These are phyloP conservation scores for Tortricodes alternella DNA, from an alignment of 2,888 invertebrate species.

Conservation along the genomic window DNA sequence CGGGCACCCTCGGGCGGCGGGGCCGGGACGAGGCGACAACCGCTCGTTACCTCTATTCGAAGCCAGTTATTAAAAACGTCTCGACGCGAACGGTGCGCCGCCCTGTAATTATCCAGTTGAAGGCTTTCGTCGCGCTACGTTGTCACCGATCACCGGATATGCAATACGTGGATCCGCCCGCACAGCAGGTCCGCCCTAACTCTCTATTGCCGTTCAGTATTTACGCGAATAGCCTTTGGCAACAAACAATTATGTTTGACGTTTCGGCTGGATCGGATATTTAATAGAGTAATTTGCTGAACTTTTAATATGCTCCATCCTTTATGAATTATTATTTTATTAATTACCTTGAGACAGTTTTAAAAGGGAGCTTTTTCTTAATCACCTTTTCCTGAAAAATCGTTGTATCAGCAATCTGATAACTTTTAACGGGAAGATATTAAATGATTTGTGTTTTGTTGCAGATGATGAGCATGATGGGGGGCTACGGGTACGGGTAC, in stretches of 20 bases:
- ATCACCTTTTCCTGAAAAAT: not conserved
- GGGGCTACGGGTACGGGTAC: slow-evolving; percentile 69
- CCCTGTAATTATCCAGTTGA: slow-evolving; percentile 82
- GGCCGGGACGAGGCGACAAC: slow-evolving; percentile 79
- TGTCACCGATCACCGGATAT: slow-evolving; percentile 78
- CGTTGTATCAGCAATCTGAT: no score
- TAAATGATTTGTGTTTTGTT: slow-evolving; percentile 44
- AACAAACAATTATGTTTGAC: slow-evolving; percentile 18
- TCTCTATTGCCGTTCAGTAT: slow-evolving; percentile 51
- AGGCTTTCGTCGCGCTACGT: slow-evolving; percentile 68
- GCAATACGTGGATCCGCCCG: slow-evolving; percentile 80
- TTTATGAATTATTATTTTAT: slow-evolving; percentile 21
- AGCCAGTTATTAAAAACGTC: slow-evolving; percentile 84
- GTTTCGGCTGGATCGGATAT: slow-evolving; percentile 20
- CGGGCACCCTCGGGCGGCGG: slow-evolving; percentile 58
- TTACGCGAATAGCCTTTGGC: slow-evolving; percentile 27
- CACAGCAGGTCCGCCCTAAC: slow-evolving; percentile 74
- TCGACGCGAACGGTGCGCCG: slow-evolving; percentile 82
- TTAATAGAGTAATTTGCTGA: slow-evolving; percentile 24
- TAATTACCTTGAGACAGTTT: not conserved
- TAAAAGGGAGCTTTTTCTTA: not conserved
- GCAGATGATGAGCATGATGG: slow-evolving; percentile 78
- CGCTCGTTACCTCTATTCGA: slow-evolving; percentile 81
- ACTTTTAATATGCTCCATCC: slow-evolving; percentile 19
- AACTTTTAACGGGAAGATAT: no score